phyloP scores from a whole-genome alignment of 2,113 vertebrate species.

The Eptesicus fuscus region DNA sequence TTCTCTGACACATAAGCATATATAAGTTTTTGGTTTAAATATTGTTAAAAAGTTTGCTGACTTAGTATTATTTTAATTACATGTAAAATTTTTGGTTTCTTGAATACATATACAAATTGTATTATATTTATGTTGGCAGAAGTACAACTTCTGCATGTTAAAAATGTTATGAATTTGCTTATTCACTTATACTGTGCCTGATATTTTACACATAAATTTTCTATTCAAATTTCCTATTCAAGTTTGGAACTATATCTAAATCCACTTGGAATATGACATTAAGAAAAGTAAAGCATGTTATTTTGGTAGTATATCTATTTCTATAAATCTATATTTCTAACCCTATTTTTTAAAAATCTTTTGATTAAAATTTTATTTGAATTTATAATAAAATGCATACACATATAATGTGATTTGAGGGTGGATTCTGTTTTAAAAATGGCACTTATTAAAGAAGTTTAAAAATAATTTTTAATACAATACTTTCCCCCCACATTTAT shows the following conservation, averaged over 20 bases:
- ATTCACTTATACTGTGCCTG: not conserved
- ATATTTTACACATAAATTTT: not conserved
- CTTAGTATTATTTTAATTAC: not conserved
- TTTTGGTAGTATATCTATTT: not conserved
- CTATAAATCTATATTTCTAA: not conserved
- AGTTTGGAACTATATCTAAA: not conserved
- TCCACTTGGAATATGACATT: not conserved
- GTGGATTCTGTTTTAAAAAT: not conserved
- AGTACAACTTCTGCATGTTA: not conserved
- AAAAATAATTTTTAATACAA: not conserved
- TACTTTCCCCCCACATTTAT: not conserved
- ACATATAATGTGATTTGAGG: not conserved
- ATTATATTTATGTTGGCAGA: not conserved
- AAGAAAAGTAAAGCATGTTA: not conserved
- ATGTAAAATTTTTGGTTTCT: not conserved
- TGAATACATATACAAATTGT: not conserved
- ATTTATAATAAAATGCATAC: not conserved
- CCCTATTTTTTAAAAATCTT: not conserved
- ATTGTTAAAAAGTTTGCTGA: not conserved
- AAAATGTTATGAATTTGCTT: not conserved
- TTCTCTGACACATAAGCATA: not conserved
- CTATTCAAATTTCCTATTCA: not conserved
- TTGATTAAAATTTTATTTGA: not conserved
- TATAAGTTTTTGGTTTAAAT: not conserved
- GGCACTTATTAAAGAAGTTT: not conserved